Base-by-base conservation (phyloP, 2,797 vertebrate species). In the Todus mexicanus region DNA sequence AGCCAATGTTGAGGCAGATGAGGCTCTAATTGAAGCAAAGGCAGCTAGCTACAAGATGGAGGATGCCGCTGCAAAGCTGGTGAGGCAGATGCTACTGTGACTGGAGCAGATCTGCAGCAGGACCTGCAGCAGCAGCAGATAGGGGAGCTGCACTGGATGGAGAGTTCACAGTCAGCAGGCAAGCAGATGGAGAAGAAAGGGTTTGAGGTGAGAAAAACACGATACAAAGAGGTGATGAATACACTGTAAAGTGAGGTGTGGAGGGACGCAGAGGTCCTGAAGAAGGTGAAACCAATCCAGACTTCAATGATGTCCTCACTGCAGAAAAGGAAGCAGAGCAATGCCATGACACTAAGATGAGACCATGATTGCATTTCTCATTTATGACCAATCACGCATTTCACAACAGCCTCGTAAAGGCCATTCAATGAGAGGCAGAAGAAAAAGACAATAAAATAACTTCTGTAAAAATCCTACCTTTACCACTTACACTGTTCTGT, bases 251-350 rank as follows among this genome's bases (percentile, higher is more conserved):
- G 29, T 45, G 21, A 84, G 29, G 18, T 57, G 18, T 1, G 1
- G 63, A n/a, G n/a, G 16, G 22, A 26, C 12, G 27, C 11, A 59
- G 13, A 63, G 12, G 11, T 73, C 23, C 31, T 74, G 33, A 26
- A 79, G 22, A 42, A 14, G 12, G 15, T 63, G 54, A 92, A 75
- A 11, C 9, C 40, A 80, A 54, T 59, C 22, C 51, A 92, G 47
- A 71, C 8, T 8, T 66, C 1, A 1, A 10, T 76, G 59, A 56
- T 20, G 19, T 76, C 60, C 31, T 43, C 0, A 0, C 23, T 60
- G 51, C 45, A 31, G 26, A 37, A 85, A 68, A 6, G 27, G 4
- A 74, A 12, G 8, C 0, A 2, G 27, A 57, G 9, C 25, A 76
- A 27, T 25, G 15, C 76, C 29, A 40, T 50, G 38, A 38, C 38